A percentile compares a stretch with the other conserved stretches of the same genome.
These are phyloP conservation scores for Plutomurus gul DNA, from an alignment of 1,140 invertebrate species.

Conservation along the genomic window DNA sequence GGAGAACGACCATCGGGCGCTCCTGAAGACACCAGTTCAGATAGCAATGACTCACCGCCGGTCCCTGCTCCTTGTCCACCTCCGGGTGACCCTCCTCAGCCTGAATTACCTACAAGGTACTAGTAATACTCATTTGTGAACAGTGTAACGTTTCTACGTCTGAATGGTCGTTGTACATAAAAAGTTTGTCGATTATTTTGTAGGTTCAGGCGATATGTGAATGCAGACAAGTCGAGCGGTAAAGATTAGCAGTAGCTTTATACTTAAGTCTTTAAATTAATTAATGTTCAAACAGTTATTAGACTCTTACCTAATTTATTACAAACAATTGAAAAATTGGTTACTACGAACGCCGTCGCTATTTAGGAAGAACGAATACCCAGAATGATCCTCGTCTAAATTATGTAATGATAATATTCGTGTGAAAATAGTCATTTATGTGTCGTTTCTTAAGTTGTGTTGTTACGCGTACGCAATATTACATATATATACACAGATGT, in stretches of 20 bases:
- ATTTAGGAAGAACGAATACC: too few relatives aligned
- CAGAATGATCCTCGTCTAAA: too few relatives aligned
- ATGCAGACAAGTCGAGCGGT: slow-evolving; percentile 16
- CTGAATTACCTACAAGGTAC: slow-evolving; percentile 50
- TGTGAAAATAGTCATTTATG: too few relatives aligned
- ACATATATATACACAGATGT: too few relatives aligned
- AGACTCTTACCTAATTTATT: slow-evolving; percentile 2
- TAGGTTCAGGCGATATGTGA: slow-evolving; percentile 34
- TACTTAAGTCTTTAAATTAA: neutral
- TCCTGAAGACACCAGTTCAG: slow-evolving; percentile 50
- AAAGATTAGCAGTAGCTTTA: slow-evolving; percentile 28
- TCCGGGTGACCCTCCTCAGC: slow-evolving; percentile 45
- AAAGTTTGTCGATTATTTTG: neutral
- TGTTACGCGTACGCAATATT: too few relatives aligned
- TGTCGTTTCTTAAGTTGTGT: too few relatives aligned
- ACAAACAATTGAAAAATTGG: neutral
- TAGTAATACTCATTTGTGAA: neutral
- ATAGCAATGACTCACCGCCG: slow-evolving; percentile 43
- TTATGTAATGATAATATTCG: too few relatives aligned
- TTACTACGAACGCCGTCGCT: too few relatives aligned
- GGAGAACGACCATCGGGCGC: slow-evolving; percentile 46
- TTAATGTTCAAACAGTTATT: slow-evolving; percentile 10
- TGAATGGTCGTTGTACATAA: too few relatives aligned
- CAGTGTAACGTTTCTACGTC: too few relatives aligned
- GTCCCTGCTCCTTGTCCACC: slow-evolving; percentile 42